Evolutionary conservation across 2,888 invertebrate genomes (phyloP).

Genomic region (Hirtodrosophila duncani): DNA sequence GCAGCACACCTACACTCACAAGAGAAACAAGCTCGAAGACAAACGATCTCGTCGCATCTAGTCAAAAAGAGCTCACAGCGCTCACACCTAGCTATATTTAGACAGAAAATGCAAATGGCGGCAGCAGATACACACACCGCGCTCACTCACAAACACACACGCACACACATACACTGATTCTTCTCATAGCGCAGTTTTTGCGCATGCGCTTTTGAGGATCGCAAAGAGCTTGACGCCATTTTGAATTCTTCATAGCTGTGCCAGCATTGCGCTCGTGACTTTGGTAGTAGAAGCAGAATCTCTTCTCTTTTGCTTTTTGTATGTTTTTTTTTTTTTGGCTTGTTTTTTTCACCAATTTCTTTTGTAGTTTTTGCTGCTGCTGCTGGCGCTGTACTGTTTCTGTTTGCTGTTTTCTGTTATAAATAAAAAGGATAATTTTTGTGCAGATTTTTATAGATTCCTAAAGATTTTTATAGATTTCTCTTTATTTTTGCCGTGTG

Average conservation of each 20-base stretch:
- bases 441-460: constrained; percentile 66
- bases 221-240: constrained; percentile 14
- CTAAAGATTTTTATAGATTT: constrained; percentile 8
- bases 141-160: background rate
- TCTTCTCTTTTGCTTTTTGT: no score
- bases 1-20: constrained; percentile 6
- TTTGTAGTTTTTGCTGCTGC: constrained; percentile 21
- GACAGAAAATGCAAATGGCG: constrained; percentile 69
- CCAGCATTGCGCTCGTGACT: no score
- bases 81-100: constrained; percentile 59
- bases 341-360: no score
- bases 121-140: constrained; percentile 15
- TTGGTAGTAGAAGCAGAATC: no score
- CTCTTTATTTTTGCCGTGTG: background rate
- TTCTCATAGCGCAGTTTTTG: constrained; percentile 33
- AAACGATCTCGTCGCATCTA: no score
- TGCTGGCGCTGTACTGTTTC: constrained; percentile 19
- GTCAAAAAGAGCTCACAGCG: constrained; percentile 15
- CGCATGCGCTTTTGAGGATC: constrained; percentile 39
- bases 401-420: constrained; percentile 35
- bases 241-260: no score
- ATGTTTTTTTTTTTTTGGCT: no score
- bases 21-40: background rate
- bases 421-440: constrained; percentile 59
- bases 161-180: constrained; percentile 6